phyloP scores from a whole-genome alignment of 2,797 vertebrate species.

The Streptopelia turtur region DNA sequence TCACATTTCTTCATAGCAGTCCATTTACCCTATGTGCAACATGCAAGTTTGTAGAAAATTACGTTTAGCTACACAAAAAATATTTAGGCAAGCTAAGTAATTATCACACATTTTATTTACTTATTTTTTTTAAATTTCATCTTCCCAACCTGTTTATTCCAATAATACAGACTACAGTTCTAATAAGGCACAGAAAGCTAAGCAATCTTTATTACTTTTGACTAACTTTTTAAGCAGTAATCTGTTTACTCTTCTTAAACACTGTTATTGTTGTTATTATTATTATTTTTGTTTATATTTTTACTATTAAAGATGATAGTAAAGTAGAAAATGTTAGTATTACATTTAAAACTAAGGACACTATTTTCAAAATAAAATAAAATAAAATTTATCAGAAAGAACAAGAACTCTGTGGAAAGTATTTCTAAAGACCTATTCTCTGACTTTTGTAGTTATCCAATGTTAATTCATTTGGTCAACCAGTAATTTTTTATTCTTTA shows the following conservation, averaged over 20 bases:
- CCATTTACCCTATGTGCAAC: background rate
- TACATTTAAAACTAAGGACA: background rate
- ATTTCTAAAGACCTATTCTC: background rate
- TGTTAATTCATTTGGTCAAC: background rate
- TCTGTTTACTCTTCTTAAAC: background rate
- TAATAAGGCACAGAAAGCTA: background rate
- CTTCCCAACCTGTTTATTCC: background rate
- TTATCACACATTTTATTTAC: background rate
- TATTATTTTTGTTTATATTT: background rate
- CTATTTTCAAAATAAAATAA: background rate
- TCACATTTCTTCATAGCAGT: background rate
- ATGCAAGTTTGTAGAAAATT: background rate
- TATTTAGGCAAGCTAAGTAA: background rate
- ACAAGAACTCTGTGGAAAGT: background rate
- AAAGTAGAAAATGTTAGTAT: background rate
- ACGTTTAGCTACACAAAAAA: background rate
- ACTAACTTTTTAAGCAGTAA: background rate
- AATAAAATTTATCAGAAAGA: background rate
- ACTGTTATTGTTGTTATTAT: fast-evolving
- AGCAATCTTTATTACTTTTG: background rate
- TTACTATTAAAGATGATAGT: background rate
- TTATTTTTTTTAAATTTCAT: background rate
- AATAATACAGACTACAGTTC: background rate
- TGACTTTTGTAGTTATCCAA: background rate
- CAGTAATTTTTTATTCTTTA: background rate